Base-by-base conservation (phyloP, 2,113 vertebrate genomes). In the Paraplagusia blochii region DNA sequence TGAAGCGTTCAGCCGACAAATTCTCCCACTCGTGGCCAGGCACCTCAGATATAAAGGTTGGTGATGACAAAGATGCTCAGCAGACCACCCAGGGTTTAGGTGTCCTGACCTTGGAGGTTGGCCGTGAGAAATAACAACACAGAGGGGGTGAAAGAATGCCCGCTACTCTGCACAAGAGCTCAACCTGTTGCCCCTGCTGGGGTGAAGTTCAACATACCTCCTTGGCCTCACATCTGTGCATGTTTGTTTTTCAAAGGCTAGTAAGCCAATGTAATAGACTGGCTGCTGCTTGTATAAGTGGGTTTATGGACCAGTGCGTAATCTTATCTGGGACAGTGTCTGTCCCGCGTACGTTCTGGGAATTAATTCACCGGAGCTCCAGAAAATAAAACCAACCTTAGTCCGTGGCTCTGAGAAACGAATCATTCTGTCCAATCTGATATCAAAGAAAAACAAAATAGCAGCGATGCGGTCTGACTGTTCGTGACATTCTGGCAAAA, bases 401-500 rank as follows among this genome's bases (percentile, higher is more conserved):
- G 47, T 75, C 71, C 67, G 77, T 63, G 76, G 55, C 74, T 61
- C 60, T 63, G 69, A 84, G 81, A 88, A 81, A 63, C 63, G 22
- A 64, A 85, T 87, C 69, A 86, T 74, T 87, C 78, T 73, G 79
- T 85, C 81, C 69, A 88, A 83, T 82, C 63, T 45, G 57, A 84
- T 85, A 85, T 90, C 81, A 90, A 90, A 89, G 83, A 85, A 85
- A 87, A 85, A 79, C 77, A 85, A 82, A 89, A 91, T 74, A 83
- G 81, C 77, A 79, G 84, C 81, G 83, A 88, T 89, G 83, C 85
- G 86, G 84, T 90, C 71, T 85, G 49, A 80, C 78, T 79, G 80
- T 81, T 85, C 72, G 72, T 87, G 85, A 87, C 85, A 76, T 88
- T 88, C 87, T 88, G 76, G 86, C 53, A 60, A 86, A 86, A 85